These are phyloP conservation scores for Drosophila oshimai DNA, from an alignment of 1,140 invertebrate genomes.

Conservation along the genomic window DNA sequence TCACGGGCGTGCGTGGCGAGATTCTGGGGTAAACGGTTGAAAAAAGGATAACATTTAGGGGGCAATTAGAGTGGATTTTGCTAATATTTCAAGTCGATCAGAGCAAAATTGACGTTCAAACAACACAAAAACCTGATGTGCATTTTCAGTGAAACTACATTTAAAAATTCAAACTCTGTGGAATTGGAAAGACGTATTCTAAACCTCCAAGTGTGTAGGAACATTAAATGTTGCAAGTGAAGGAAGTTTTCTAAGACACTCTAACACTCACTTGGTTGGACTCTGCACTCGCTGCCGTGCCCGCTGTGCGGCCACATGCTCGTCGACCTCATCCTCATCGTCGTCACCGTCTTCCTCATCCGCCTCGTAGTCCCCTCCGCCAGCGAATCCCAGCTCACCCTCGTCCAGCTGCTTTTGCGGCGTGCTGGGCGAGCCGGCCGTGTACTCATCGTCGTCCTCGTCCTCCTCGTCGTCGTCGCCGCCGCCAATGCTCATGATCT, in stretches of 20 bases:
- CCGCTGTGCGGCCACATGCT: slow-evolving; percentile 38
- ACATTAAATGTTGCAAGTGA: no score
- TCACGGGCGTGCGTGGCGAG: slow-evolving; percentile 90
- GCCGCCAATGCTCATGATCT: slow-evolving; percentile 75
- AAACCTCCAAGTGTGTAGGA: no score
- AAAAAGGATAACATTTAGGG: no score
- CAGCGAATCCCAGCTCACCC: slow-evolving; percentile 14
- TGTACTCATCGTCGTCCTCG: slow-evolving; percentile 20
- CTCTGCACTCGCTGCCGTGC: slow-evolving; percentile 62
- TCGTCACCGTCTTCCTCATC: slow-evolving; percentile 58
- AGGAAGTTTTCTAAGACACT: no score
- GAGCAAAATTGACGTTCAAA: no score
- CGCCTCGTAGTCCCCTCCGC: slow-evolving; percentile 63
- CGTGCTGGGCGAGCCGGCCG: slow-evolving; percentile 10
- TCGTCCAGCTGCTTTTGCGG: slow-evolving; percentile 38
- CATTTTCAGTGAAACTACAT: no score
- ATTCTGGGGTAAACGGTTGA: no score
- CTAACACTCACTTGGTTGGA: slow-evolving; percentile 83
- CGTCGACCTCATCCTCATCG: slow-evolving; percentile 82
- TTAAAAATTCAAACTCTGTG: no score
- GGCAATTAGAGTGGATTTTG: no score
- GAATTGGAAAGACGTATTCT: no score
- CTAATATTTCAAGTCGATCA: no score
- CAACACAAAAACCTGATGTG: no score
- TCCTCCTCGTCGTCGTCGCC: slow-evolving; percentile 56